Evolutionary conservation across 1,140 invertebrate genomes (phyloP).

Genomic region (Dendroctonus ponderosae): DNA sequence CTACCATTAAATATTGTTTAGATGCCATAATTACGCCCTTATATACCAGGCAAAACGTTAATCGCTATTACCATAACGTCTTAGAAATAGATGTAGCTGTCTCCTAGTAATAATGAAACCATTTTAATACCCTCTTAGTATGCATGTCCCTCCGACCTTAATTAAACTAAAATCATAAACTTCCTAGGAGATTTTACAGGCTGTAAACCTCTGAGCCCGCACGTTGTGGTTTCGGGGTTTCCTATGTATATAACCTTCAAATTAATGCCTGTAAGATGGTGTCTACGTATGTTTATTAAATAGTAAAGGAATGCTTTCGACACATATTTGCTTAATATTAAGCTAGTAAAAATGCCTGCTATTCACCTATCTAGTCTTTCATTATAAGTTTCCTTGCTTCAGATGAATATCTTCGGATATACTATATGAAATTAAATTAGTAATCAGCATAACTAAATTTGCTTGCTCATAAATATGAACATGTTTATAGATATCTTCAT

Average conservation of each 20-base stretch:
- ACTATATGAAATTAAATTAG: no score
- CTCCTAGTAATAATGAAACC: slow-evolving; percentile 2
- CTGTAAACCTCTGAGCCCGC: not conserved
- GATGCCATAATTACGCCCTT: no score
- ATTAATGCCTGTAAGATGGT: no score
- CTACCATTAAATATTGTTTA: no score
- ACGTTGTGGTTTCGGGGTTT: slow-evolving; percentile 6
- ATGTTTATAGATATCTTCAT: no score
- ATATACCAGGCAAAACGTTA: not conserved
- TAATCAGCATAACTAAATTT: no score
- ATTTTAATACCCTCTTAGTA: slow-evolving; percentile 8
- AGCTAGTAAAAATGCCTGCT: no score
- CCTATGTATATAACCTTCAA: not conserved
- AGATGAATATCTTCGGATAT: no score
- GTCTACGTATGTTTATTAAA: no score
- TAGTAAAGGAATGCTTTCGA: not conserved
- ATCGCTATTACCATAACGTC: not conserved
- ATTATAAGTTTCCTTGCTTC: no score
- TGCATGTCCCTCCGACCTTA: slow-evolving; percentile 1
- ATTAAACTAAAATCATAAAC: slow-evolving; percentile 7
- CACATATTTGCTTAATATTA: not conserved
- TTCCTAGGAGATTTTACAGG: slow-evolving; percentile 5
- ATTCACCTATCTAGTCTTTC: no score
- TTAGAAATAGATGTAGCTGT: not conserved
- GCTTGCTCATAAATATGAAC: no score